Conservation (phyloP, 2,113 vertebrate species). For the Hymenochirus boettgeri region DNA sequence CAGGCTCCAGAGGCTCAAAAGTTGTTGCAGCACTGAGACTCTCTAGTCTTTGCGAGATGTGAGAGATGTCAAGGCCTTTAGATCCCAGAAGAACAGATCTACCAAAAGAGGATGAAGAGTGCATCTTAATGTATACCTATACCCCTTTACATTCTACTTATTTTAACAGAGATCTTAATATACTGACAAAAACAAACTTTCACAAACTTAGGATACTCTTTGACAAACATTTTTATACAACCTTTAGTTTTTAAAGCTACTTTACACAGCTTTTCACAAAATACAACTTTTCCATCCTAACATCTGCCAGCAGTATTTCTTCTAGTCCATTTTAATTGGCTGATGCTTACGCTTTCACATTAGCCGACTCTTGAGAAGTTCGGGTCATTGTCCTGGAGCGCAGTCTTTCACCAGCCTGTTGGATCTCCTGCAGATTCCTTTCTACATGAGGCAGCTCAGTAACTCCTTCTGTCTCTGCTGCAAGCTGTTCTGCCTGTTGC, state of each 20-base stretch:
- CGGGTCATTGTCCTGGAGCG: slow-evolving; percentile 89
- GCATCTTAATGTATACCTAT: too few species aligned
- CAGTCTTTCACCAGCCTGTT: slow-evolving; percentile 90
- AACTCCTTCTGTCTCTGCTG: slow-evolving; percentile 91
- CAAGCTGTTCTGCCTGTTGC: slow-evolving; percentile 95
- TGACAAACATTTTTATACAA: too few species aligned
- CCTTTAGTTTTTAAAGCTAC: too few species aligned
- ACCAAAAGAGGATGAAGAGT: slow-evolving; percentile 25
- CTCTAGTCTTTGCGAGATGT: slow-evolving; percentile 92
- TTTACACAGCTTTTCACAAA: too few species aligned
- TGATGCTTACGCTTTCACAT: slow-evolving; percentile 91
- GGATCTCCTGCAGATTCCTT: slow-evolving; percentile 92
- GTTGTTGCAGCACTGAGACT: slow-evolving; percentile 93
- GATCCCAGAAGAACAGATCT: slow-evolving; percentile 94
- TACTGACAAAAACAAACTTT: too few species aligned
- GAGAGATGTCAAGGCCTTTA: slow-evolving; percentile 89
- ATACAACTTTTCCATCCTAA: too few species aligned
- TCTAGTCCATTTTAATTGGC: too few species aligned
- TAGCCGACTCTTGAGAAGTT: slow-evolving; percentile 90
- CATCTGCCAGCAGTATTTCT: too few species aligned
- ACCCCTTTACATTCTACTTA: too few species aligned
- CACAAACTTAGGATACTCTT: too few species aligned
- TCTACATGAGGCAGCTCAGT: slow-evolving; percentile 92
- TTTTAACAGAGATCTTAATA: too few species aligned
- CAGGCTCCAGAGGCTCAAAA: slow-evolving; percentile 93